These are phyloP conservation scores for Synergus umbraculus DNA, from an alignment of 2,888 invertebrate genomes.

Conservation along the genomic window DNA sequence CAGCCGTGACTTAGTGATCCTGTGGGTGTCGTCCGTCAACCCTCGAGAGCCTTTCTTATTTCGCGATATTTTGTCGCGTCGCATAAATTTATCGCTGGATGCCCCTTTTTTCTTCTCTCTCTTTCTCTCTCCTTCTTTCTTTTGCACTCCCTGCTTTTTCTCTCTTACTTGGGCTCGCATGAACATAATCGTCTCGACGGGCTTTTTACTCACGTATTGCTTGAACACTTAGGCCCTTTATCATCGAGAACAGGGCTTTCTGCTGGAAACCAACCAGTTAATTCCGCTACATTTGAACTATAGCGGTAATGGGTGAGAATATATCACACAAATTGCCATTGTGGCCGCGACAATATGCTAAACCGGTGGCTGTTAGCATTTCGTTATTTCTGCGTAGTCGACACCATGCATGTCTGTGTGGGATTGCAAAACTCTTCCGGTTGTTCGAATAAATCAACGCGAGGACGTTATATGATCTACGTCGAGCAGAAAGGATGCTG, in stretches of 20 bases:
- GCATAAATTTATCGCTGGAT: conserved; percentile 72
- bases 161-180: conserved; percentile 49
- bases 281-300: conserved; percentile 76
- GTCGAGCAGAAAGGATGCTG: background rate
- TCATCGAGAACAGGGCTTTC: conserved; percentile 51
- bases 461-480: conserved; percentile 10
- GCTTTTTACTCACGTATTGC: conserved; percentile 56
- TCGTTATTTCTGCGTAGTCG: conserved; percentile 65
- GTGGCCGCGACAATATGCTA: conserved; percentile 76
- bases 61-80: conserved; percentile 75
- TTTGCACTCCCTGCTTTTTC: conserved; percentile 41
- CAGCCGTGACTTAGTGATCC: conserved; percentile 76
- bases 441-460: conserved; percentile 31
- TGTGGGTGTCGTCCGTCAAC: conserved; percentile 75
- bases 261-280: conserved; percentile 60
- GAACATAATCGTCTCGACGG: conserved; percentile 59
- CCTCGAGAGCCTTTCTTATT: conserved; percentile 67
- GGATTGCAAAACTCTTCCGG: conserved; percentile 36
- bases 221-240: conserved; percentile 49
- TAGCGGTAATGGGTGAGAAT: conserved; percentile 63
- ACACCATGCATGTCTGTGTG: conserved; percentile 26
- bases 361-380: conserved; percentile 70
- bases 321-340: conserved; percentile 76
- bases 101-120: conserved; percentile 52
- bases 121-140: conserved; percentile 38